Conservation (phyloP, 2,113 vertebrate species). For the Craseonycteris thonglongyai region DNA sequence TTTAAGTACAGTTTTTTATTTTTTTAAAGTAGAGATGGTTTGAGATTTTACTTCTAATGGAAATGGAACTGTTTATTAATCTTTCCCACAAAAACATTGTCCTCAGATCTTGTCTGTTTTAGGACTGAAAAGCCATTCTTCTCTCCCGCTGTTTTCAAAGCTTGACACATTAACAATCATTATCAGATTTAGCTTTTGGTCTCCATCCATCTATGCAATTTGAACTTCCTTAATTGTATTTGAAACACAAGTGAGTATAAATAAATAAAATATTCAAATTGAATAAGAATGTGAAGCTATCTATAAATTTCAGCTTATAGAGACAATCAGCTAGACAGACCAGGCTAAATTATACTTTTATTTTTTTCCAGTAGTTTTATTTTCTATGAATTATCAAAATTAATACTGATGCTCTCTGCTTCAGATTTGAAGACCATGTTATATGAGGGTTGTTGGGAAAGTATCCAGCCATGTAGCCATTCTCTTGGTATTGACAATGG, state of each 20-base stretch:
- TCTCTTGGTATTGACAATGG: too few species aligned
- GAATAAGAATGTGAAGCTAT: neutral
- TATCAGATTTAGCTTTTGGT: conserved; percentile 7
- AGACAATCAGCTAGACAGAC: neutral
- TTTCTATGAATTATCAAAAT: neutral
- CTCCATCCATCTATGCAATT: neutral
- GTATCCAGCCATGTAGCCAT: too few species aligned
- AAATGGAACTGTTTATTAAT: conserved; percentile 9
- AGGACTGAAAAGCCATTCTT: neutral
- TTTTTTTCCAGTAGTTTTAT: neutral
- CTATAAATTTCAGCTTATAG: neutral
- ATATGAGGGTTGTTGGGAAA: too few species aligned
- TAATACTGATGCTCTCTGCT: neutral
- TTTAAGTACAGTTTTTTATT: neutral
- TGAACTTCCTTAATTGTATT: neutral
- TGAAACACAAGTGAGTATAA: neutral
- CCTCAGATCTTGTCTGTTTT: neutral
- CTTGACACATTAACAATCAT: neutral
- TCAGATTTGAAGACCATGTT: neutral
- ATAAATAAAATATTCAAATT: neutral
- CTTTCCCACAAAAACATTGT: conserved; percentile 16
- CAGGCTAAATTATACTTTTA: neutral
- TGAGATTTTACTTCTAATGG: conserved; percentile 35
- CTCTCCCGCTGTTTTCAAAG: neutral
- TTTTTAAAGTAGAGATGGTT: neutral